These are phyloP conservation scores for Eugnorisma glareosa DNA, from an alignment of 2,888 invertebrate genomes.

Conservation along the genomic window DNA sequence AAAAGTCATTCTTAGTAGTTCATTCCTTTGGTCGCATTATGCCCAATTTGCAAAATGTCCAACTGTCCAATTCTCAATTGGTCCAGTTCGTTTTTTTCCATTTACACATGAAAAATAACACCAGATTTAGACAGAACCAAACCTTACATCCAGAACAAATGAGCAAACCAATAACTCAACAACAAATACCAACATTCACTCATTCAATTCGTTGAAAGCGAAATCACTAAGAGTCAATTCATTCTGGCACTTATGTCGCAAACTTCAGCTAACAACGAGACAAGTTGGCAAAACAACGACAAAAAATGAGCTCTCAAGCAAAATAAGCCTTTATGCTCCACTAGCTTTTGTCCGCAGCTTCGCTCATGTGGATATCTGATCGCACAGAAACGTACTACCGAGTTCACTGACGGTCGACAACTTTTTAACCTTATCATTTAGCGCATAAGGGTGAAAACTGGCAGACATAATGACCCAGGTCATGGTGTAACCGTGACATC, in stretches of 20 bases:
- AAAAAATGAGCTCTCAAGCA: conserved; percentile 47
- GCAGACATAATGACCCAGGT: not conserved
- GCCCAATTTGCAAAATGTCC: too few relatives aligned
- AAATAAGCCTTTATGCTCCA: conserved; percentile 30
- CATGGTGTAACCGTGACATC: not conserved
- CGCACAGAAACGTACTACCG: too few relatives aligned
- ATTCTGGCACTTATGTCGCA: conserved; percentile 31
- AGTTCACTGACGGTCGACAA: too few relatives aligned
- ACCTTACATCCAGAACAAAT: conserved; percentile 16
- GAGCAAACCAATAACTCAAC: conserved; percentile 14
- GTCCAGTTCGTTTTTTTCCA: too few relatives aligned
- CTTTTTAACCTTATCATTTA: too few relatives aligned
- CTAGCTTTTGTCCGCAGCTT: not conserved
- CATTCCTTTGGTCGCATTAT: too few relatives aligned
- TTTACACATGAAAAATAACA: not conserved
- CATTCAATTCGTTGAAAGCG: conserved; percentile 39
- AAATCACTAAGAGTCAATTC: conserved; percentile 42
- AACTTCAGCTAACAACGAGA: conserved; percentile 45
- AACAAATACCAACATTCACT: conserved; percentile 20
- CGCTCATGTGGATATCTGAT: not conserved
- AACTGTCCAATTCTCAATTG: too few relatives aligned
- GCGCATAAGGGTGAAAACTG: too few relatives aligned
- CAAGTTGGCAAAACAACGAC: conserved; percentile 50
- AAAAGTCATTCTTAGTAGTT: too few relatives aligned
- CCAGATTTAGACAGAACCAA: not conserved